Evolutionary conservation across 2,113 vertebrate genomes (phyloP), one percentile per base, ranked within the genome.

Genomic region (Poecile atricapillus): DNA sequence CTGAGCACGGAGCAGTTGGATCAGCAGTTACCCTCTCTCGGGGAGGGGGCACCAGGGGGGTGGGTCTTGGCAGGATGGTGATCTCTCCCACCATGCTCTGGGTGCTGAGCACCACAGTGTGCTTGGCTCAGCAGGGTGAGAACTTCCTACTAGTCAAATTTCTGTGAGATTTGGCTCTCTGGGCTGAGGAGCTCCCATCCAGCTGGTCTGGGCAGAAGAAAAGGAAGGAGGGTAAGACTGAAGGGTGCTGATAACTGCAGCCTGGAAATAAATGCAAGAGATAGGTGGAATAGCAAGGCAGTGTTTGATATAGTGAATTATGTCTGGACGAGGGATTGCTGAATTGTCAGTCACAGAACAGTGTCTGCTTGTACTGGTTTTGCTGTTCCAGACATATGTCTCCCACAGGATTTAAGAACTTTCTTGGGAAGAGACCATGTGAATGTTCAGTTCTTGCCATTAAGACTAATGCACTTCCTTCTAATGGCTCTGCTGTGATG

Each of bases 391-490:
- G 53, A 89, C 80, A 78, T 64, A 65, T 13, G 27, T 35, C 22
- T 96, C 95, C 85, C 84, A 41, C 23, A 56, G 87, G 95, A 82
- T 85, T 94, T 81, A 43, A 91, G 59, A 87, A 87, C 56, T 95
- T 94, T 92, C 87, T 69, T 89, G 92, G 83, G 94, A 94, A 59
- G 62, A 90, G 52, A 52, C 43, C 41, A 55, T 69, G 41, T 64
- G 39, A 87, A 59, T 49, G 80, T 25, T n/a, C 84, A 94, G 80
- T 81, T 90, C 39, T 90, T 90, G 89, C 86, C 85, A 91, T 93
- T 94, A 93, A 79, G 95, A 82, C 91, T 95, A 97, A 95, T 96
- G 90, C 60, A 85, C 91, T 97, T 95, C 64, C 79, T 92, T 92
- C 87, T 94, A 95, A 96, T 95, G 87, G 80, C 64, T 87, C 43